Base-by-base conservation (phyloP, 2,113 vertebrate species). In the Aptenodytes patagonicus region DNA sequence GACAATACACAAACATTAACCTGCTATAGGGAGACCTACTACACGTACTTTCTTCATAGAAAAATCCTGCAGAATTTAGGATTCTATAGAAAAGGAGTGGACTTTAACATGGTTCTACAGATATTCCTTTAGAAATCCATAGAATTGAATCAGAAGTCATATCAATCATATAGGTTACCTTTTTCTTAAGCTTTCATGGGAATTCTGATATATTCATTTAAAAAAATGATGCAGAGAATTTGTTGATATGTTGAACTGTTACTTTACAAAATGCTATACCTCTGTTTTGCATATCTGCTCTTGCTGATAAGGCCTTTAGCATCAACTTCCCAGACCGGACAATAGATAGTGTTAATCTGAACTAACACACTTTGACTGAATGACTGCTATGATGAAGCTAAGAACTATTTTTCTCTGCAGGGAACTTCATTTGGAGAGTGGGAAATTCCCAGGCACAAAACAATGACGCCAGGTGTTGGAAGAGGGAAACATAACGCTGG, bases 1-100 rank as follows among this genome's bases (percentile, higher is more conserved):
- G 96, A 97, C 93, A 93, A 97, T 69, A 96, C 79, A 87, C 51
- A 91, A 86, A 86, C 57, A 58, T 66, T 90, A 91, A 95, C 77
- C 93, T 94, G 83, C 94, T 69, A 83, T 44, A 73, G 88, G 93
- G 91, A 97, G 66, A 90, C 52, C 25, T 51, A 51, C 14, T n/a
- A 29, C 22, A 54, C 24, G 44, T 22, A 38, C 29, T 69, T 87
- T 47, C 78, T 60, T 91, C 69, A 54, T 3, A 73, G 90, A 88
- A 93, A 90, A 95, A 89, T 52, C 82, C 76, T 24, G 46, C 0
- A 54, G 78, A 71, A 78, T 75, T 83, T 75, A 58, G 42, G 42
- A 42, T 42, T 42, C 42, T 42, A 42, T 42, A 42, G 42, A 42
- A 91, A 94, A 83, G 57, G 75, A 95, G 31, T 19, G 36, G 73